These are phyloP conservation scores for Nymphalis polychloros DNA, from an alignment of 2,888 invertebrate genomes.

Conservation along the genomic window DNA sequence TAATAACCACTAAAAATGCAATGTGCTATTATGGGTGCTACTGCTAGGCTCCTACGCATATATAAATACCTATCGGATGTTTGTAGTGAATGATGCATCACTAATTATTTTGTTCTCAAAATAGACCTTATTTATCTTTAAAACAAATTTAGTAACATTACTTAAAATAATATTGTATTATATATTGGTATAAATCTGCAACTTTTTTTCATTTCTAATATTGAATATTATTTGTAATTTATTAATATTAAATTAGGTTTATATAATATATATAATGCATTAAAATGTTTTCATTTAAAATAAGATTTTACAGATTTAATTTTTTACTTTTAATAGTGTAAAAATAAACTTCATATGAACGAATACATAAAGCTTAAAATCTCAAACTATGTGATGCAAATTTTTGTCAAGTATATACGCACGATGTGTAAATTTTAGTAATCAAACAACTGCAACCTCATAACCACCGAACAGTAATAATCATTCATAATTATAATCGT, in stretches of 20 bases:
- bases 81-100: constrained; percentile 20
- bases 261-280: background rate
- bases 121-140: constrained; percentile 22
- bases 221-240: background rate
- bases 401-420: background rate
- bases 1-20: constrained; percentile 13
- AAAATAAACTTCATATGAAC: too few species aligned
- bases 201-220: background rate
- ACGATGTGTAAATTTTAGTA: background rate
- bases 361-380: too few species aligned
- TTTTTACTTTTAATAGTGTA: too few species aligned
- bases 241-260: too few species aligned
- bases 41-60: constrained; percentile 21
- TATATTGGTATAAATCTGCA: background rate
- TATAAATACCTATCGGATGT: constrained; percentile 24
- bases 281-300: too few species aligned
- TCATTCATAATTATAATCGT: constrained; percentile 13
- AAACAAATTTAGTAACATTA: background rate
- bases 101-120: constrained; percentile 21
- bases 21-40: constrained; percentile 11
- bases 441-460: background rate
- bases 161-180: background rate
- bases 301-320: too few species aligned
- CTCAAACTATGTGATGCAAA: too few species aligned
- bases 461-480: constrained; percentile 8